phyloP scores from a whole-genome alignment of 2,888 invertebrate species.

The Melinaea marsaeus region DNA sequence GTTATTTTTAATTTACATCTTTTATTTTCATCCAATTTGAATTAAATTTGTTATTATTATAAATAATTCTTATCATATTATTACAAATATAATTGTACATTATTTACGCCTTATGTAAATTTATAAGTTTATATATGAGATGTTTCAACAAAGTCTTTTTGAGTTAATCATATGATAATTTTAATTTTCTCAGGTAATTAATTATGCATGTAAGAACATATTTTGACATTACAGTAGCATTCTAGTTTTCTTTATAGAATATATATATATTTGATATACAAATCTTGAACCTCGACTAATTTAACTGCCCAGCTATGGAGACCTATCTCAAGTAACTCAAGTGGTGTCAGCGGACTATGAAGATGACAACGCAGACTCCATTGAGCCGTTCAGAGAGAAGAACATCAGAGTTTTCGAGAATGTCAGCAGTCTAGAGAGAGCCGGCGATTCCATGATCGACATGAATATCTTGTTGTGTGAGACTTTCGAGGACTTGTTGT shows the following conservation, averaged over 20 bases:
- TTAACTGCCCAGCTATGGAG: conserved; percentile 78
- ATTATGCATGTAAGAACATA: too few relatives aligned
- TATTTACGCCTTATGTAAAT: too few relatives aligned
- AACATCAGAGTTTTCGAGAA: conserved; percentile 70
- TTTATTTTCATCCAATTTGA: neutral
- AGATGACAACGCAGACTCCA: conserved; percentile 75
- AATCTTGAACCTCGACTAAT: neutral
- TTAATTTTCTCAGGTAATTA: too few relatives aligned
- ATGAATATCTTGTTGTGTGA: conserved; percentile 93
- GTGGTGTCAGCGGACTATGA: conserved; percentile 88
- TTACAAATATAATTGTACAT: too few relatives aligned
- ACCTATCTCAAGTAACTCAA: conserved; percentile 87
- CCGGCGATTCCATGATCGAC: conserved; percentile 83
- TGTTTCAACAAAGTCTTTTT: too few relatives aligned
- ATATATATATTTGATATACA: too few relatives aligned
- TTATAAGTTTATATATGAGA: too few relatives aligned
- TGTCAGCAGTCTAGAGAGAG: conserved; percentile 47
- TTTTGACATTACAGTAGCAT: too few relatives aligned
- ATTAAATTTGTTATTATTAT: neutral
- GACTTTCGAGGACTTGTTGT: conserved; percentile 86
- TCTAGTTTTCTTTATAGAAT: too few relatives aligned
- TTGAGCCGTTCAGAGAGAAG: conserved; percentile 81
- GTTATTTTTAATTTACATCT: conserved; percentile 7
- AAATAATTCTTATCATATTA: too few relatives aligned
- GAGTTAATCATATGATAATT: too few relatives aligned